Conservation (phyloP, 1,140 invertebrate genomes). For the Anoplolepis gracilipes region DNA sequence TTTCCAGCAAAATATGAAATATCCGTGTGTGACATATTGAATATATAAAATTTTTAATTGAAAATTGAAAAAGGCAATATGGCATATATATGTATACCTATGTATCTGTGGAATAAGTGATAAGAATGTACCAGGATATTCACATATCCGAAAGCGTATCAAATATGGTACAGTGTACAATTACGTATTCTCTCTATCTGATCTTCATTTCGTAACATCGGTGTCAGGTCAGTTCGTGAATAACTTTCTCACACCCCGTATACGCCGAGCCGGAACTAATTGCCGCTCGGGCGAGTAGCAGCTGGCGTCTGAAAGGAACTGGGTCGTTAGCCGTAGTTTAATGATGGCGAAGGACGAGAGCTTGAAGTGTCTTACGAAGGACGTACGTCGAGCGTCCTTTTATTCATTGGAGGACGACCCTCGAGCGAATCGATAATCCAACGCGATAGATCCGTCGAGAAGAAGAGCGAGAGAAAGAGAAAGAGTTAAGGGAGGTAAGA, state of each 20-base stretch:
- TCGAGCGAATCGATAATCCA: conserved; percentile 81
- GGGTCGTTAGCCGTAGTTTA: conserved; percentile 73
- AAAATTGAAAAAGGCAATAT: background rate
- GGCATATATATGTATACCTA: background rate
- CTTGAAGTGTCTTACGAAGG: conserved; percentile 68
- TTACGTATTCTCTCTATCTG: conserved; percentile 14
- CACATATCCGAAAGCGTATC: background rate
- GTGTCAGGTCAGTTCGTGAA: conserved; percentile 39
- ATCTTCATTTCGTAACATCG: conserved; percentile 46
- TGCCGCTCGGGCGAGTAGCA: conserved; percentile 56
- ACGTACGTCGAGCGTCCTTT: conserved; percentile 75
- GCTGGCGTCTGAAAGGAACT: conserved; percentile 74
- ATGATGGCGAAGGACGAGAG: conserved; percentile 73
- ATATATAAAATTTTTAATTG: background rate
- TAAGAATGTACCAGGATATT: background rate
- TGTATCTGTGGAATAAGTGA: background rate
- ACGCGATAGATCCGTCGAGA: conserved; percentile 73
- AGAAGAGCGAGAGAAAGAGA: conserved; percentile 64
- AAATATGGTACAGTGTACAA: background rate
- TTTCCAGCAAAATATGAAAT: background rate
- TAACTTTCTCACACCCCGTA: conserved; percentile 60
- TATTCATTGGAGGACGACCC: conserved; percentile 73
- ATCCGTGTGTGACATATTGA: background rate
- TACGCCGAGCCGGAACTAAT: conserved; percentile 72
- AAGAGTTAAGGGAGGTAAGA: background rate